phyloP scores from a whole-genome alignment of 2,113 vertebrate species.

The Sander vitreus region DNA sequence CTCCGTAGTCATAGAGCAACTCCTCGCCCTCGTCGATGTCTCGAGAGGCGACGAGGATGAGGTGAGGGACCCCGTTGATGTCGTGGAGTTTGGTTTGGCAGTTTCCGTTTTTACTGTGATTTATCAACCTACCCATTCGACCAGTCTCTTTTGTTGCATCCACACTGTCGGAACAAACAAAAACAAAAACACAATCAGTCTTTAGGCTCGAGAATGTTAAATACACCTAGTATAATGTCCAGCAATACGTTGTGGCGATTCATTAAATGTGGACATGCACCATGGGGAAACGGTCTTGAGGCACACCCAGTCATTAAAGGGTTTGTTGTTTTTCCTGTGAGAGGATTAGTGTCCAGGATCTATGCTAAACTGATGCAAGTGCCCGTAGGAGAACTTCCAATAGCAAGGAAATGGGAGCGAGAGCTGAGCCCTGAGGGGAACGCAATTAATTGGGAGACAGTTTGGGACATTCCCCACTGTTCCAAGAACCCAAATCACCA shows the following conservation, averaged over 20 bases:
- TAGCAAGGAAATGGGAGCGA: too few relatives aligned
- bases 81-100: conserved; percentile 98
- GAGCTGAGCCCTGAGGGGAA: too few relatives aligned
- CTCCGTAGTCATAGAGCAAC: conserved; percentile 96
- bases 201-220: too few relatives aligned
- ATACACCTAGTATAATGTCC: not conserved
- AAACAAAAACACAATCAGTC: conserved; percentile 4
- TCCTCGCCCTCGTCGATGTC: conserved; percentile 95
- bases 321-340: too few relatives aligned
- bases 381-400: too few relatives aligned
- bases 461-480: too few relatives aligned
- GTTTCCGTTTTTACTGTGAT: conserved; percentile 97
- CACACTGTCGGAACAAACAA: conserved; percentile 83
- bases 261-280: not conserved
- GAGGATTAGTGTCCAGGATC: too few relatives aligned
- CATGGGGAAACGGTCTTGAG: too few relatives aligned
- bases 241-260: not conserved
- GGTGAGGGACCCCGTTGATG: conserved; percentile 92
- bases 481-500: too few relatives aligned
- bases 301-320: too few relatives aligned
- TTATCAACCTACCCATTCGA: conserved; percentile 93
- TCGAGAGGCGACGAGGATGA: conserved; percentile 95
- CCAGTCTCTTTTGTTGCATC: conserved; percentile 93
- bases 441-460: too few relatives aligned
- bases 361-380: too few relatives aligned